Evolutionary conservation across 2,888 invertebrate genomes (phyloP), one percentile per base, ranked within the genome.

Genomic region (Trachelus troglodyta): DNA sequence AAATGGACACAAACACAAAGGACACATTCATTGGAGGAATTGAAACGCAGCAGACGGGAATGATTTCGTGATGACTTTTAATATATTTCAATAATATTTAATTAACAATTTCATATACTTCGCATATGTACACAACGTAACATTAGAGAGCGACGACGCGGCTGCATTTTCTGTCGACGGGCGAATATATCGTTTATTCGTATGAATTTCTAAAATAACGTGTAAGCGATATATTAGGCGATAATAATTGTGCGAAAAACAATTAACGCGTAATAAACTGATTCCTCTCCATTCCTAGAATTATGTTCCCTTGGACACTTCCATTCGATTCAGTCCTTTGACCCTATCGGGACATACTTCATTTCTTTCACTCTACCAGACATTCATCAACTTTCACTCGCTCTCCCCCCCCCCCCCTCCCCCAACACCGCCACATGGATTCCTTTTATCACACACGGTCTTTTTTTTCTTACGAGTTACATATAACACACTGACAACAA

Each of bases 1-100:
- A 56, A 56, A 23, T 56, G 56, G 23, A 56, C 56, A 23, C 75
- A 68, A 56, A 40, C 30, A 74, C 75, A 33, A 33, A 69, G n/a
- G 69, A 56, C 35, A 73, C 34, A 68, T 34, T 33, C 6, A 73
- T 30, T 77, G 80, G 69, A 82, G 84, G 84, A 80, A 86, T 82
- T 83, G 85, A 85, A 86, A 86, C 85, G 85, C 86, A 85, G 85
- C 83, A 83, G 79, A 81, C 81, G 73, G 56, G 74, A 74, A 73
- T 74, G 40, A 69, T 79, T 56, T 56, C 78, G 79, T 82, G 80
- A 86, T 85, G 82, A 86, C 83, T 85, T 83, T 86, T 82, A 85
- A 87, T 89, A 86, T 89, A 89, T 88, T 88, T 87, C 83, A 85
- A 87, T 82, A 86, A 87, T 84, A 85, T 85, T 85, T 81, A 83